Evolutionary conservation across 2,113 vertebrate species (phyloP).

Genomic region (Holacanthus passer): DNA sequence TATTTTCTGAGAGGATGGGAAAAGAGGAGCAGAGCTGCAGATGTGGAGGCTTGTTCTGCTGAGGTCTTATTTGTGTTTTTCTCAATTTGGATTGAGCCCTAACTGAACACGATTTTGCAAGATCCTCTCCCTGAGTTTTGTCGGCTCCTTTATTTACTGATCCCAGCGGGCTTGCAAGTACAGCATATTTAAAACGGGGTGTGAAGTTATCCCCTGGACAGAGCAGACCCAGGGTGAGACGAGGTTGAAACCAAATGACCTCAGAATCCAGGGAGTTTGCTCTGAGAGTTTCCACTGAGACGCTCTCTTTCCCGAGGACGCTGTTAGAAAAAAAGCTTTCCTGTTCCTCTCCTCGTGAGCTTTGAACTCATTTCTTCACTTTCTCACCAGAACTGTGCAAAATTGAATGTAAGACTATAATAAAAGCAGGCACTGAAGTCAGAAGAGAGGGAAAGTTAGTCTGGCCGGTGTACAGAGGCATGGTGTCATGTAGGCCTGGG

Average conservation of each 20-base stretch:
- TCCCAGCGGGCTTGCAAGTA: conserved; percentile 28
- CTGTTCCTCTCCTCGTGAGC: conserved; percentile 51
- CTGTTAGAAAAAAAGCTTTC: conserved; percentile 51
- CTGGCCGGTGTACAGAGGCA: conserved; percentile 53
- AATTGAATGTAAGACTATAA: conserved; percentile 54
- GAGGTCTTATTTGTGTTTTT: conserved; percentile 53
- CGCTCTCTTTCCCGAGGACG: conserved; percentile 30
- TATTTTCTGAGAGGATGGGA: conserved; percentile 57
- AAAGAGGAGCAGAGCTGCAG: conserved; percentile 58
- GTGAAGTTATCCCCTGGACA: conserved; percentile 29
- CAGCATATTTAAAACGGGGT: conserved; percentile 36
- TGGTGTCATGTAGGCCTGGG: conserved; percentile 58
- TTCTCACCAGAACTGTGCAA: conserved; percentile 41
- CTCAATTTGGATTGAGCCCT: conserved; percentile 36
- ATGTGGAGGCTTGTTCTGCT: conserved; percentile 62
- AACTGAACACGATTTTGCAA: conserved; percentile 39
- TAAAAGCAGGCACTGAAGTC: conserved; percentile 62
- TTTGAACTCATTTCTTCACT: conserved; percentile 53
- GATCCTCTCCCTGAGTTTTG: background rate
- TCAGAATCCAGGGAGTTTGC: conserved; percentile 42
- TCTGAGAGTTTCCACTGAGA: conserved; percentile 50
- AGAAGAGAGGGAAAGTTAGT: conserved; percentile 61
- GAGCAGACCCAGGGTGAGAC: conserved; percentile 26
- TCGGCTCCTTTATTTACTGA: conserved; percentile 24
- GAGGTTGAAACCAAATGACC: conserved; percentile 35